Conservation (phyloP, 2,113 vertebrate genomes). For the Esox niger region DNA sequence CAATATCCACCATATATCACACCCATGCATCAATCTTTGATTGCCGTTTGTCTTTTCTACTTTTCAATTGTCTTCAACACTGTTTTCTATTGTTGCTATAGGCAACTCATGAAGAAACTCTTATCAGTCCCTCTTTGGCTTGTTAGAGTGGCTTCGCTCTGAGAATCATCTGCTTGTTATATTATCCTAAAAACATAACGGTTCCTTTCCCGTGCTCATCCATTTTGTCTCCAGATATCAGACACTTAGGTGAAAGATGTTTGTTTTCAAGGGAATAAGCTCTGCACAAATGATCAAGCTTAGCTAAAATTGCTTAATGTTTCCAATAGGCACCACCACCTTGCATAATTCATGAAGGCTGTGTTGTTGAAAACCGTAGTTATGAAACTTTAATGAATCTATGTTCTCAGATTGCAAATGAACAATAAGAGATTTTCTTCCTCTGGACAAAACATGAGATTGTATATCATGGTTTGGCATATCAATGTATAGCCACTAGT, state of each 20-base stretch:
- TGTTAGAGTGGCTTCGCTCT: slow-evolving; percentile 19
- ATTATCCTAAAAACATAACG: not conserved
- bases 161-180: not conserved
- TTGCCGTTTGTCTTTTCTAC: slow-evolving; percentile 24
- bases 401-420: slow-evolving; percentile 40
- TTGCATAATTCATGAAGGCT: slow-evolving; percentile 43
- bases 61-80: slow-evolving; percentile 30
- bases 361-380: slow-evolving; percentile 36
- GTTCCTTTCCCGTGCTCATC: not conserved
- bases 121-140: slow-evolving; percentile 35
- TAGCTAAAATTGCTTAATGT: not conserved
- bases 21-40: slow-evolving; percentile 56
- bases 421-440: slow-evolving; percentile 32
- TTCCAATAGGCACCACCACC: not conserved
- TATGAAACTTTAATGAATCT: slow-evolving; percentile 55
- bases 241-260: not conserved
- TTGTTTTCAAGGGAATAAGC: slow-evolving; percentile 8
- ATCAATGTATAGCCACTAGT: too few relatives aligned
- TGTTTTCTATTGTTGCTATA: slow-evolving; percentile 9
- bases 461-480: slow-evolving; percentile 9
- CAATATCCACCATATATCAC: slow-evolving; percentile 42
- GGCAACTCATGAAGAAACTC: slow-evolving; percentile 19
- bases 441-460: slow-evolving; percentile 27
- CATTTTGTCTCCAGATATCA: slow-evolving; percentile 2
- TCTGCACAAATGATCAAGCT: slow-evolving; percentile 9